Percentiles rank a stretch among this genome's conserved stretches.
phyloP scores from a whole-genome alignment of 64 coral and sea anemone species.

The Anthopleura sola region DNA sequence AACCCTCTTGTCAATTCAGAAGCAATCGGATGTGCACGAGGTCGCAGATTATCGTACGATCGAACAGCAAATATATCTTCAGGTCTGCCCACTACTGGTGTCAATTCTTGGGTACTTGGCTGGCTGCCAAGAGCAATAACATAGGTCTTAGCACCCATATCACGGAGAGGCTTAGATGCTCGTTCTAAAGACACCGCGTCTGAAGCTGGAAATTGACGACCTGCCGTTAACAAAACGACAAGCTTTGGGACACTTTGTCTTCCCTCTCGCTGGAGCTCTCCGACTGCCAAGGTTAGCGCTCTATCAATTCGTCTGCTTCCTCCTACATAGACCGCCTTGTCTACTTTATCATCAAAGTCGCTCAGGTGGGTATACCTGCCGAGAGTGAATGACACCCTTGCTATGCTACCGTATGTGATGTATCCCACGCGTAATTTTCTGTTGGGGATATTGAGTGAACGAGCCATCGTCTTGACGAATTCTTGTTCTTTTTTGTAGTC shows the following conservation, averaged over 20 bases:
- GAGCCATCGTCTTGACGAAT: slow-evolving; percentile 34
- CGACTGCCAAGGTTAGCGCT: slow-evolving; percentile 26
- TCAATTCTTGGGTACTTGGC: slow-evolving; percentile 12
- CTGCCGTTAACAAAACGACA: slow-evolving; percentile 60
- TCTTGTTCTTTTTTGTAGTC: slow-evolving; percentile 49
- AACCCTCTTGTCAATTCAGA: not conserved
- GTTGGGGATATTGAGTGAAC: slow-evolving; percentile 17
- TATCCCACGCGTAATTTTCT: slow-evolving; percentile 14
- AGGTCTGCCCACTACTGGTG: slow-evolving; percentile 22
- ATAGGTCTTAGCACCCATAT: slow-evolving; percentile 32
- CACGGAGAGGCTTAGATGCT: slow-evolving; percentile 13
- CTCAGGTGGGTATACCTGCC: not conserved
- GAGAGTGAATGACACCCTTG: not conserved
- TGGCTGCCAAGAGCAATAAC: slow-evolving; percentile 20
- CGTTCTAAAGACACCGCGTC: slow-evolving; percentile 10
- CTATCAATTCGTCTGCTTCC: slow-evolving; percentile 37
- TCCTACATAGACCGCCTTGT: slow-evolving; percentile 41
- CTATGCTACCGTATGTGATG: slow-evolving; percentile 4
- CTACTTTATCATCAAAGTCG: slow-evolving; percentile 31
- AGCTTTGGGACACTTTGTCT: slow-evolving; percentile 39
- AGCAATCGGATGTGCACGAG: not conserved
- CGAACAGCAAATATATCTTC: slow-evolving; percentile 34
- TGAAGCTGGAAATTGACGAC: slow-evolving; percentile 16
- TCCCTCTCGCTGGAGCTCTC: slow-evolving; percentile 8
- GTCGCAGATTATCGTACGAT: slow-evolving; percentile 39